Conservation (phyloP, 2,888 invertebrate genomes). For the Mythimna loreyi region DNA sequence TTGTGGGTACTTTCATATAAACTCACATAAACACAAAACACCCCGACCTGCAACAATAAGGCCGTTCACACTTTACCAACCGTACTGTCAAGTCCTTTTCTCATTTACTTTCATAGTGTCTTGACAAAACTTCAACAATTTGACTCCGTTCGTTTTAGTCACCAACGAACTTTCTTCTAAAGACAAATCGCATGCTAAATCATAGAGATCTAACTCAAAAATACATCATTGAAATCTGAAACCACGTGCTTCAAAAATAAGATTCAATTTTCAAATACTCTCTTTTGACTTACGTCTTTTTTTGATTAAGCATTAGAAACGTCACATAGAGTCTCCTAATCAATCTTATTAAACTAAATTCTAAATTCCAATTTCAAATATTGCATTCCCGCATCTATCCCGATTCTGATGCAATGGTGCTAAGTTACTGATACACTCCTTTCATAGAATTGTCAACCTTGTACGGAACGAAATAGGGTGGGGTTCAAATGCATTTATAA, state of each 20-base stretch:
- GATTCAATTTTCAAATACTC: no score
- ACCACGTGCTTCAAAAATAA: no score
- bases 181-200: neutral
- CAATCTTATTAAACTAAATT: constrained; percentile 65
- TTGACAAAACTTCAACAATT: constrained; percentile 6
- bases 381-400: constrained; percentile 68
- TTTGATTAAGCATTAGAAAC: constrained; percentile 18
- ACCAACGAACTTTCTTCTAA: neutral
- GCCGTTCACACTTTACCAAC: no score
- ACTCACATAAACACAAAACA: no score
- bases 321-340: constrained; percentile 61
- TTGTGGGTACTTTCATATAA: no score
- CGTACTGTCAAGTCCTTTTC: neutral
- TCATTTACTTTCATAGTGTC: no score
- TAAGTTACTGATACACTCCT: neutral
- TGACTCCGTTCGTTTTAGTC: neutral
- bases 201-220: no score
- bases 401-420: constrained; percentile 58
- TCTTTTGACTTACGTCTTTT: no score
- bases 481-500: constrained; percentile 57
- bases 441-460: constrained; percentile 63
- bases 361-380: constrained; percentile 65
- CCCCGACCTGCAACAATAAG: no score
- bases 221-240: no score
- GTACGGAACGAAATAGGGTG: constrained; percentile 57